These are phyloP conservation scores for Trematomus loennbergii DNA, from an alignment of 2,113 vertebrate species.

Conservation along the genomic window DNA sequence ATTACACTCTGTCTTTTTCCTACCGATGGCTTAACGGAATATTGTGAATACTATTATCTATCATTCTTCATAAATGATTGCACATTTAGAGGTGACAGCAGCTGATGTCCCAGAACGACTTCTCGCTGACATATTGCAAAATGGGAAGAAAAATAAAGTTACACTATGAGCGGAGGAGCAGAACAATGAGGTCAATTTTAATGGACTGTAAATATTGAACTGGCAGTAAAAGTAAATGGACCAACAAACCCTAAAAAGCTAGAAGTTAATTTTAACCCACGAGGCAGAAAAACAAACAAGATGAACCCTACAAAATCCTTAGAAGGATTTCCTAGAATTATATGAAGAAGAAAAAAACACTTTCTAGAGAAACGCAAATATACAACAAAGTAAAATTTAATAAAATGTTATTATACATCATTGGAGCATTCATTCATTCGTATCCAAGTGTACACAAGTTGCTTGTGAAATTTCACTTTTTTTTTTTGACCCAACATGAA, in stretches of 20 bases:
- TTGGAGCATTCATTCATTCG: slow-evolving; percentile 62
- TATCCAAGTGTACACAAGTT: slow-evolving; percentile 40
- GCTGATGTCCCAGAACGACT: not conserved
- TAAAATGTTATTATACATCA: slow-evolving; percentile 77
- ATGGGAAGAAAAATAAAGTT: not conserved
- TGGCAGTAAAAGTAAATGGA: not conserved
- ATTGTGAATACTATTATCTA: not conserved
- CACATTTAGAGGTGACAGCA: slow-evolving; percentile 1
- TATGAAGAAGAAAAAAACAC: not conserved
- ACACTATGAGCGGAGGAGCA: not conserved
- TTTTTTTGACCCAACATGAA: slow-evolving; percentile 32
- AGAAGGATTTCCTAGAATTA: not conserved
- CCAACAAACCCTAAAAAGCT: not conserved
- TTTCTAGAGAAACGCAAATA: slow-evolving; percentile 5
- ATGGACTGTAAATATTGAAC: not conserved
- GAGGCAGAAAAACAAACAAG: not conserved
- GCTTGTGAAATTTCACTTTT: slow-evolving; percentile 25
- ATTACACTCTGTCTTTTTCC: not conserved
- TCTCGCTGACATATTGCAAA: not conserved
- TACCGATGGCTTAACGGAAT: not conserved
- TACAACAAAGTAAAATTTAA: slow-evolving; percentile 80
- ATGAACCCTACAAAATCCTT: not conserved
- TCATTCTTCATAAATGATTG: not conserved
- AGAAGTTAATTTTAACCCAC: not conserved
- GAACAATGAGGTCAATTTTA: not conserved